Percentiles rank a stretch among this genome's conserved stretches.
Evolutionary conservation across 1,140 invertebrate genomes (phyloP).

Genomic region (Episyrphus balteatus): DNA sequence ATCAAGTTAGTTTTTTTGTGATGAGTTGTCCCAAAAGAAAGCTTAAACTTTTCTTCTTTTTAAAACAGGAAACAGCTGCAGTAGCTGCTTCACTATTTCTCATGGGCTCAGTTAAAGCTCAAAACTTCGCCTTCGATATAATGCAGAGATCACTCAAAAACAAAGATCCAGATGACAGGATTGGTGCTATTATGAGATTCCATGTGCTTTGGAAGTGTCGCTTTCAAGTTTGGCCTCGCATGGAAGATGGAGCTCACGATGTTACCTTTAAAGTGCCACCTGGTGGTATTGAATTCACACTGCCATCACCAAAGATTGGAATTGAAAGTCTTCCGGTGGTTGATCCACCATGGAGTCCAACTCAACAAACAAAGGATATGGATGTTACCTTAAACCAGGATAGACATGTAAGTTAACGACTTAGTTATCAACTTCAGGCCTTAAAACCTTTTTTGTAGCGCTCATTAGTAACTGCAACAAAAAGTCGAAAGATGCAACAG

Average conservation of each 20-base stretch:
- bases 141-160: conserved; percentile 80
- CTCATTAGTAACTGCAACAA: conserved; percentile 94
- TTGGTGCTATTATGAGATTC: conserved; percentile 55
- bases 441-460: conserved; percentile 46
- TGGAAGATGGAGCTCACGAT: conserved; percentile 91
- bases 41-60: not conserved
- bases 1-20: conserved; percentile 32
- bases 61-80: conserved; percentile 56
- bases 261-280: conserved; percentile 93
- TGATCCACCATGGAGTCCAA: conserved; percentile 97
- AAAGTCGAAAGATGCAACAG: conserved; percentile 96
- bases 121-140: conserved; percentile 74
- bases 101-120: conserved; percentile 78
- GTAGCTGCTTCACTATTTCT: conserved; percentile 85
- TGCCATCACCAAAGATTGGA: conserved; percentile 97
- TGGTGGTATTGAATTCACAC: conserved; percentile 95
- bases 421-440: conserved; percentile 6
- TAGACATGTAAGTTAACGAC: conserved; percentile 65
- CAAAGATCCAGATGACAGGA: conserved; percentile 65
- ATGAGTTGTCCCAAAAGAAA: not conserved
- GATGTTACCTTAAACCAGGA: conserved; percentile 99
- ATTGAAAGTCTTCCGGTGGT: conserved; percentile 88
- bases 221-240: conserved; percentile 97
- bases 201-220: conserved; percentile 92
- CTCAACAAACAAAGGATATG: conserved; percentile 96